phyloP scores from a whole-genome alignment of 2,888 invertebrate species.

The Calameuta idolon region DNA sequence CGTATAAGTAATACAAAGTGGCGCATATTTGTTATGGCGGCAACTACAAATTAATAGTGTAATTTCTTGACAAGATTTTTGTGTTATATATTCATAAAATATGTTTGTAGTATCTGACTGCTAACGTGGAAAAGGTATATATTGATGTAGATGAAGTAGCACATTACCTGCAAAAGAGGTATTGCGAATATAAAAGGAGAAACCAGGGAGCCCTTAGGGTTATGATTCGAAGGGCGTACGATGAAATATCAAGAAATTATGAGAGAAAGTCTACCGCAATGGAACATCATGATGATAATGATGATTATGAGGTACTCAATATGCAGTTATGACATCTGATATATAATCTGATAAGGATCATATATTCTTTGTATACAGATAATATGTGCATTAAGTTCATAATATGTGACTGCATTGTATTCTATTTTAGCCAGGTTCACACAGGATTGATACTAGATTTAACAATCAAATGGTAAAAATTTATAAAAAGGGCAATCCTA shows the following conservation, averaged over 20 bases:
- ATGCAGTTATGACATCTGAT: conserved; percentile 53
- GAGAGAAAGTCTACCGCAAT: conserved; percentile 63
- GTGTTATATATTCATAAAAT: not conserved
- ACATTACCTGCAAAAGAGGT: conserved; percentile 79
- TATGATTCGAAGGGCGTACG: conserved; percentile 77
- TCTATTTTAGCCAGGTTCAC: conserved; percentile 33
- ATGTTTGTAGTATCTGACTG: conserved; percentile 77
- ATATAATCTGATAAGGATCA: not conserved
- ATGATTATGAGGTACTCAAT: conserved; percentile 63
- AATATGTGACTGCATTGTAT: not conserved
- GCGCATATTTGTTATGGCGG: not conserved
- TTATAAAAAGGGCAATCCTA: conserved; percentile 64
- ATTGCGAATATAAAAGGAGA: conserved; percentile 83
- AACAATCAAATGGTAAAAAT: conserved; percentile 64
- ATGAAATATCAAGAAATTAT: conserved; percentile 71
- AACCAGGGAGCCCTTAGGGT: conserved; percentile 84
- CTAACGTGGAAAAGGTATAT: conserved; percentile 83
- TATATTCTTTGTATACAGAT: not conserved
- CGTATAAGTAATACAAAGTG: not conserved
- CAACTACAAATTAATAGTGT: not conserved
- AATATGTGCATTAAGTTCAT: not conserved
- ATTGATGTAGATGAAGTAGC: conserved; percentile 89
- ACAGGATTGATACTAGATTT: conserved; percentile 59
- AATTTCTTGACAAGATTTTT: not conserved
- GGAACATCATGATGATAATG: conserved; percentile 67